Base-by-base conservation (phyloP, 2,113 vertebrate genomes). In the Casuarius casuarius region DNA sequence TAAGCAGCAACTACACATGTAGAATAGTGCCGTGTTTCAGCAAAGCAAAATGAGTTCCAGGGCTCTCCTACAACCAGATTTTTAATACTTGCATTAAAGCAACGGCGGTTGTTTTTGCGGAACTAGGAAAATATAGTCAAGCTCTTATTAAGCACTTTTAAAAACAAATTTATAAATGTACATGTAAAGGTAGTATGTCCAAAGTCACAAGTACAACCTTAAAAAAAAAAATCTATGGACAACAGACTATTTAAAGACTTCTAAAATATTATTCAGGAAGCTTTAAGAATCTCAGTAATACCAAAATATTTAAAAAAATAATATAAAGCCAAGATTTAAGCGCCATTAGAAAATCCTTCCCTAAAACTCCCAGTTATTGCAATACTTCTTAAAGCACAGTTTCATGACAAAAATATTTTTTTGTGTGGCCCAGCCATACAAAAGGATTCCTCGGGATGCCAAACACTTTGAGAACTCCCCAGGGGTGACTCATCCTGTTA, bases 401-500 rank as follows among this genome's bases (percentile, higher is more conserved):
- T 96, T 92, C 68, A 97, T 2, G 76, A 87, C 88, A 95, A 93
- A 93, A 94, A 87, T 80, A 87, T 87, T 87, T 15, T 90, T 93
- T 38, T 95, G 93, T 93, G 89, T 4, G 0, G 86, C 91, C 94
- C 28, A 89, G 87, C 48, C 86, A 49, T 35, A 95, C 89, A 97
- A 96, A 94, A 94, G 87, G 84, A 96, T 91, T 91, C 75, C 95
- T 92, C 0, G 10, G 95, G 94, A 94, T 97, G 95, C 96, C 95
- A 95, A 96, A 88, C 71, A 72, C 95, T 95, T 94, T 92, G 85
- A 96, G 93, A 93, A 93, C 86, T 82, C 96, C 92, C 91, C 92
- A 92, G 71, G 66, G 84, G 92, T 93, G 95, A 94, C 89, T 87
- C 91, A 97, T n/a, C 87, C 94, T 96, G 90, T 95, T 97, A 96